phyloP scores from a whole-genome alignment of 2,797 vertebrate genomes.

The Lithobates sylvaticus region DNA sequence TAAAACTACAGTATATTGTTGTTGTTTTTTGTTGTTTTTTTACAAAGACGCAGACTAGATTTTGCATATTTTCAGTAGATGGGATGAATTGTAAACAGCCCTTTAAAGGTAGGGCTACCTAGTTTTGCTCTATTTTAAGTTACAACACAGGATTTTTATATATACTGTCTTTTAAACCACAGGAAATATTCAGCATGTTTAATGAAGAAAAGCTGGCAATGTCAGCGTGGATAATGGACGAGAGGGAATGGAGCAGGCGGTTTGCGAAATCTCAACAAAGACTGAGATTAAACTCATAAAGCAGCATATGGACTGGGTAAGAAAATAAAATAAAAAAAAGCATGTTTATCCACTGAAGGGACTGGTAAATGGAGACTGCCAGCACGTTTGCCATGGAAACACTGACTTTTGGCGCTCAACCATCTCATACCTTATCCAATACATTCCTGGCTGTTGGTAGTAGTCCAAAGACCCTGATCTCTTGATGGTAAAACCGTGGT shows the following conservation, averaged over 20 bases:
- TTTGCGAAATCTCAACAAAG: slow-evolving; percentile 82
- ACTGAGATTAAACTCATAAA: slow-evolving; percentile 83
- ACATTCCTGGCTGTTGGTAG: slow-evolving; percentile 96
- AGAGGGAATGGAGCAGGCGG: slow-evolving; percentile 75
- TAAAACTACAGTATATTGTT: slow-evolving; percentile 83
- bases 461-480: slow-evolving; percentile 98
- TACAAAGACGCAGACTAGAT: neutral
- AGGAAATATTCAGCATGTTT: slow-evolving; percentile 77
- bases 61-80: neutral
- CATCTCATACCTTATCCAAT: slow-evolving; percentile 97
- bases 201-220: slow-evolving; percentile 82
- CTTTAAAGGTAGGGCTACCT: neutral
- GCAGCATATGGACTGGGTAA: slow-evolving; percentile 83
- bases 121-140: slow-evolving; percentile 42
- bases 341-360: slow-evolving; percentile 84
- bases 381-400: slow-evolving; percentile 93
- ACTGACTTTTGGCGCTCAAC: slow-evolving; percentile 86
- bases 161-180: slow-evolving; percentile 82
- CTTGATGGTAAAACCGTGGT: slow-evolving; percentile 97
- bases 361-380: slow-evolving; percentile 91
- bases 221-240: slow-evolving; percentile 82
- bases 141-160: slow-evolving; percentile 50
- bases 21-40: slow-evolving; percentile 34
- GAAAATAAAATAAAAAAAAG: slow-evolving; percentile 74
- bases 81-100: neutral